phyloP scores from a whole-genome alignment of 2,888 invertebrate genomes.

The Ommatoiulus sabulosus region DNA sequence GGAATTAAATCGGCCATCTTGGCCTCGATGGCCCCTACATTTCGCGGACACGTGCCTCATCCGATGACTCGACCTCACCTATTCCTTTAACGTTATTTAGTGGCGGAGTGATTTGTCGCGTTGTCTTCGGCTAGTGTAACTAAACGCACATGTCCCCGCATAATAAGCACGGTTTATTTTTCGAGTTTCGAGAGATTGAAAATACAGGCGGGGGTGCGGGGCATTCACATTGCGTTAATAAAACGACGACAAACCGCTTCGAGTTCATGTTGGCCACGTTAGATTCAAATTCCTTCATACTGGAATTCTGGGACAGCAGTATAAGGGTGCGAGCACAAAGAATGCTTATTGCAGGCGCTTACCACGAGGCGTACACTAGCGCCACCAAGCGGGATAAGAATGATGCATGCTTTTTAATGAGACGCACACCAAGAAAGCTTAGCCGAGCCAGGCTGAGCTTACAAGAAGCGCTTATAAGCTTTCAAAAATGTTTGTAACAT shows the following conservation, averaged over 20 bases:
- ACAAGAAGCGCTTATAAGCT: too few relatives aligned
- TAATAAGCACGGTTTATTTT: neutral
- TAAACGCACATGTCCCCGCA: neutral
- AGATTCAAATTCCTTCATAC: neutral
- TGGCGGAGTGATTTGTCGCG: neutral
- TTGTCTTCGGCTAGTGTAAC: neutral
- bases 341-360: too few relatives aligned
- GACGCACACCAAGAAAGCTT: too few relatives aligned
- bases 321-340: too few relatives aligned
- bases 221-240: neutral
- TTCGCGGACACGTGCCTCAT: neutral
- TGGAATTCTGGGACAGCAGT: neutral
- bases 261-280: neutral
- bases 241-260: neutral
- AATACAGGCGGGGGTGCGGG: neutral
- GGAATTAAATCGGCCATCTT: constrained; percentile 18
- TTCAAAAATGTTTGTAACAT: too few relatives aligned
- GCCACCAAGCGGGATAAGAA: too few relatives aligned
- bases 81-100: neutral
- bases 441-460: too few relatives aligned
- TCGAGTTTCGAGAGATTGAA: neutral
- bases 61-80: neutral
- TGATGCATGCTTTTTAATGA: too few relatives aligned
- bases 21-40: neutral
- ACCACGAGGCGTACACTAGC: too few relatives aligned